Conservation (phyloP, 1,140 invertebrate genomes). For the Maniola jurtina region DNA sequence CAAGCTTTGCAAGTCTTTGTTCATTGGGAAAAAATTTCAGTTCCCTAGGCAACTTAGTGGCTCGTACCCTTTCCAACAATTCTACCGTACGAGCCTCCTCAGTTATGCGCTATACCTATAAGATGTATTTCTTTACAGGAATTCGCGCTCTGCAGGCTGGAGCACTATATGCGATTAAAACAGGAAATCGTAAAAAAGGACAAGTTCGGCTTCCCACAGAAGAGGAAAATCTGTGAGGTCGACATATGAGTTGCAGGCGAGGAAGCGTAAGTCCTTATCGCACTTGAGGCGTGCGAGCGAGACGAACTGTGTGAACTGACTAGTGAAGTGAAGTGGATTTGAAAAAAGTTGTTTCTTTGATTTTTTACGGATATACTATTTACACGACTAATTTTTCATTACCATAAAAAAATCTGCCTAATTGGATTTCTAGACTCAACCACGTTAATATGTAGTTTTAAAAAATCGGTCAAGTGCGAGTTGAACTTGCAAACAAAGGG, state of each 20-base stretch:
- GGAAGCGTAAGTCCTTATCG: slow-evolving; percentile 16
- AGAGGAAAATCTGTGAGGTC: slow-evolving; percentile 77
- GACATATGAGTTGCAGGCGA: slow-evolving; percentile 67
- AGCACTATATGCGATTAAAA: slow-evolving; percentile 80
- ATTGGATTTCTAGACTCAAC: too few relatives aligned
- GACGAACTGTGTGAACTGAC: not conserved
- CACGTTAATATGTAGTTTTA: too few relatives aligned
- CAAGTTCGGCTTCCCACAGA: slow-evolving; percentile 64
- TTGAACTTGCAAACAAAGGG: too few relatives aligned
- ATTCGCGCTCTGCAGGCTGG: slow-evolving; percentile 79
- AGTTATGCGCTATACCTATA: too few relatives aligned
- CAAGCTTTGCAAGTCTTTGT: too few relatives aligned
- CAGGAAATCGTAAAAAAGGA: slow-evolving; percentile 78
- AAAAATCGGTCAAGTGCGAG: too few relatives aligned
- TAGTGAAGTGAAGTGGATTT: slow-evolving; percentile 7
- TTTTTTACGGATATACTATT: not conserved
- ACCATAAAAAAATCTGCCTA: too few relatives aligned
- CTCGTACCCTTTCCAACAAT: too few relatives aligned
- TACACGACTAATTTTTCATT: too few relatives aligned
- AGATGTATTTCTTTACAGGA: slow-evolving; percentile 68
- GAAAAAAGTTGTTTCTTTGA: not conserved
- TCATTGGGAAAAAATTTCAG: too few relatives aligned
- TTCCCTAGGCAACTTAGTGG: too few relatives aligned
- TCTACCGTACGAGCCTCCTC: too few relatives aligned
- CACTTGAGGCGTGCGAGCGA: slow-evolving; percentile 16